phyloP scores from a whole-genome alignment of 2,113 vertebrate genomes.

The Mastomys coucha region DNA sequence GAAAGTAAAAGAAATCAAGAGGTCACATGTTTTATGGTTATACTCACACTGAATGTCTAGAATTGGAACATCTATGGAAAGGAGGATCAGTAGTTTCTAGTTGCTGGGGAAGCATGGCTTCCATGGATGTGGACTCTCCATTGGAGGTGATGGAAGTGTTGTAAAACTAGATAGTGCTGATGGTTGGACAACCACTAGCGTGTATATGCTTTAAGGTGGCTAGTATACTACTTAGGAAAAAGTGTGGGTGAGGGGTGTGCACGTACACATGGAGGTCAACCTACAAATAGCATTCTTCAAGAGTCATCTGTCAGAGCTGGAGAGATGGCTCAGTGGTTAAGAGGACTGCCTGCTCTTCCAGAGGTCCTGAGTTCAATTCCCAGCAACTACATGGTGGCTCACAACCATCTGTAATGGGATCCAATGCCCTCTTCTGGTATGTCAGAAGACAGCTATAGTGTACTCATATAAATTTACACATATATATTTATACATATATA shows the following conservation, averaged over 20 bases:
- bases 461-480: too few relatives aligned
- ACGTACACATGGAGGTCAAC: neutral
- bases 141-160: neutral
- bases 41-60: neutral
- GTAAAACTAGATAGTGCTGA: neutral
- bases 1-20: conserved; percentile 43
- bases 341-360: too few relatives aligned
- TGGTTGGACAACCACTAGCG: neutral
- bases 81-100: neutral
- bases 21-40: neutral
- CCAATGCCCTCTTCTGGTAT: too few relatives aligned
- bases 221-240: neutral
- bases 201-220: neutral
- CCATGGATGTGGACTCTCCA: neutral
- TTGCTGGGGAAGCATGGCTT: neutral
- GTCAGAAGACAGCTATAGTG: too few relatives aligned
- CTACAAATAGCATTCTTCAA: neutral
- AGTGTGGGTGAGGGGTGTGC: neutral
- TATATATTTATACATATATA: too few relatives aligned
- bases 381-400: too few relatives aligned
- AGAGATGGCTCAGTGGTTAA: too few relatives aligned
- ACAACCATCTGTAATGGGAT: too few relatives aligned
- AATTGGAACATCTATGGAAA: neutral
- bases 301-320: neutral
- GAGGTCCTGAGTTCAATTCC: too few relatives aligned